phyloP scores from a whole-genome alignment of 2,113 vertebrate genomes.

The Mandrillus leucophaeus region DNA sequence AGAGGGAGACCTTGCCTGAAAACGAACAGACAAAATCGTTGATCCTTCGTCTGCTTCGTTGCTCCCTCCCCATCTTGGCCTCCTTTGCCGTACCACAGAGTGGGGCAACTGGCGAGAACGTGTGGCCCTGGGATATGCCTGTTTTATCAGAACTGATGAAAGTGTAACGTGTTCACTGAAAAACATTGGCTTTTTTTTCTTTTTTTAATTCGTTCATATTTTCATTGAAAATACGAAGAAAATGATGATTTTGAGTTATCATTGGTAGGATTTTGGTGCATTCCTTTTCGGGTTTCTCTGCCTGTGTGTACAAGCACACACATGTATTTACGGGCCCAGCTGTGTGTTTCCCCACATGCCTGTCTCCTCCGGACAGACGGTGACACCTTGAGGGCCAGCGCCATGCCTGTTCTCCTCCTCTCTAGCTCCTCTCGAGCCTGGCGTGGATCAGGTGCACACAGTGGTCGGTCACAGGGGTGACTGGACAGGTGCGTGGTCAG shows the following conservation, averaged over 20 bases:
- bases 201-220: not conserved
- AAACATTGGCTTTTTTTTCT: not conserved
- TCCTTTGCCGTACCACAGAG: not conserved
- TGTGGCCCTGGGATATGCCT: not conserved
- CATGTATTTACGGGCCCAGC: rapidly evolving
- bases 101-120: not conserved
- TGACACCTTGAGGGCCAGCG: not conserved
- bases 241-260: not conserved
- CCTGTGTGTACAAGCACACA: not conserved
- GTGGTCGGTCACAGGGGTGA: not conserved
- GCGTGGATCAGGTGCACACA: not conserved
- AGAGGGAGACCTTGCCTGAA: too few species aligned
- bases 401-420: rapidly evolving
- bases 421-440: not conserved
- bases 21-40: too few species aligned
- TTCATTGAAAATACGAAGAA: not conserved
- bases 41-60: not conserved
- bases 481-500: not conserved
- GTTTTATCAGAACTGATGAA: not conserved
- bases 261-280: not conserved
- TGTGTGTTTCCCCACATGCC: not conserved
- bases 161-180: not conserved
- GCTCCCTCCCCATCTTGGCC: not conserved
- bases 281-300: not conserved
- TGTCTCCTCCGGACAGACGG: not conserved